These are phyloP conservation scores for Pseudomyrmex pallidus DNA, from an alignment of 1,140 invertebrate genomes.

Conservation along the genomic window DNA sequence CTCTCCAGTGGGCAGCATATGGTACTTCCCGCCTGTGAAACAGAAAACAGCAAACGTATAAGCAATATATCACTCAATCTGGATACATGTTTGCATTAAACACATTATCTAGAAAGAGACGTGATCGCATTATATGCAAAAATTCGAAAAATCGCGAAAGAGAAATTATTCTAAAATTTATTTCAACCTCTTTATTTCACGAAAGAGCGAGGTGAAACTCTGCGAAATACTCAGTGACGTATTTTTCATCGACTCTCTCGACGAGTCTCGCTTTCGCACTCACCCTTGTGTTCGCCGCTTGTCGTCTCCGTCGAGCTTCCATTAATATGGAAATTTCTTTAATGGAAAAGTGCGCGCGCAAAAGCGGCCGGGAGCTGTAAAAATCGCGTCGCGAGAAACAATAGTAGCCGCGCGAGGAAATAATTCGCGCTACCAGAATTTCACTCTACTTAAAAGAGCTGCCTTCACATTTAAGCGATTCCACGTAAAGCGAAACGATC, in stretches of 20 bases:
- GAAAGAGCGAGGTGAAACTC: neutral
- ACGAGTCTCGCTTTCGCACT: neutral
- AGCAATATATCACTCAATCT: neutral
- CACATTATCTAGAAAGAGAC: neutral
- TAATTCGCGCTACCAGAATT: constrained; percentile 49
- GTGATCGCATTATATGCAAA: neutral
- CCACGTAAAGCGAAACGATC: constrained; percentile 55
- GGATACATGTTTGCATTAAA: no score
- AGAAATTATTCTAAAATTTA: constrained; percentile 37
- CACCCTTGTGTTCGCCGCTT: neutral
- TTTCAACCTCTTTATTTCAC: neutral
- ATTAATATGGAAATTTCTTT: constrained; percentile 80
- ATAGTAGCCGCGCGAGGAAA: constrained; percentile 56
- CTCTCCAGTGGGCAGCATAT: constrained; percentile 93
- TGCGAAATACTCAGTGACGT: constrained; percentile 17
- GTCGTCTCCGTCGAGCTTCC: constrained; percentile 59
- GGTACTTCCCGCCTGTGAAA: constrained; percentile 90
- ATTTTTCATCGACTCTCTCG: constrained; percentile 40
- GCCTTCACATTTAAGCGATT: constrained; percentile 47
- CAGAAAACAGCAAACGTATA: constrained; percentile 14
- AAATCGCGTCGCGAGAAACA: constrained; percentile 57
- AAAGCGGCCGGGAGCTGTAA: constrained; percentile 44
- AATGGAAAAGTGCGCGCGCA: constrained; percentile 73
- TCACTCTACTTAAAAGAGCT: constrained; percentile 1
- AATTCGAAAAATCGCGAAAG: neutral